These are phyloP conservation scores for Hippocampus zosterae DNA, from an alignment of 2,113 vertebrate genomes.

Conservation along the genomic window DNA sequence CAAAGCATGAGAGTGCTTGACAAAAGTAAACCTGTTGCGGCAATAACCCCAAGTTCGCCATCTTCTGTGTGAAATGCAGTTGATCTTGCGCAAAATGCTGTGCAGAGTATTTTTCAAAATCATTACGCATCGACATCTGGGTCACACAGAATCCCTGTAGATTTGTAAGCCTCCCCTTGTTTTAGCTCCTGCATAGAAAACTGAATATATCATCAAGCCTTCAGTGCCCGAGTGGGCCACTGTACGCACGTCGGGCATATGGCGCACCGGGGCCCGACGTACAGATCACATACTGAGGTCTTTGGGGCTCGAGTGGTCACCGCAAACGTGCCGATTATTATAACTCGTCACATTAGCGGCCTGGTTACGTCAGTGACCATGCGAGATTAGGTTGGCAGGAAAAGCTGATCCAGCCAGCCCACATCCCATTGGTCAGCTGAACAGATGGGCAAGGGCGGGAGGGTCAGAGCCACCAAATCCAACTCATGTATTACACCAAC, in stretches of 20 bases:
- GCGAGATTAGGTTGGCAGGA: slow-evolving; percentile 63
- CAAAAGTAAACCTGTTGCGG: slow-evolving; percentile 40
- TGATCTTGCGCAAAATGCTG: background rate
- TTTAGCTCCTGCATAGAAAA: slow-evolving; percentile 12
- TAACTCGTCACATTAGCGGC: slow-evolving; percentile 30
- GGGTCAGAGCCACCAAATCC: slow-evolving; percentile 39
- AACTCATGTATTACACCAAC: slow-evolving; percentile 31
- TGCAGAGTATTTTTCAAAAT: background rate
- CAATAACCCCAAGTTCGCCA: background rate
- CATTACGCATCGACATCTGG: slow-evolving; percentile 6
- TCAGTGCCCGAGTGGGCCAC: background rate
- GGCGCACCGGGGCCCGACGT: slow-evolving; percentile 50
- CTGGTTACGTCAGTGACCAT: slow-evolving; percentile 52
- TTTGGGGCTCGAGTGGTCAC: background rate
- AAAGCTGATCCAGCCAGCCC: slow-evolving; percentile 49
- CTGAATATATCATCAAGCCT: slow-evolving; percentile 22
- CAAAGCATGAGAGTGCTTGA: background rate
- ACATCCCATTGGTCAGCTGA: slow-evolving; percentile 49
- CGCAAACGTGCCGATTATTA: slow-evolving; percentile 11
- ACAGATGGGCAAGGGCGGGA: slow-evolving; percentile 36
- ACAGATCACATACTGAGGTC: slow-evolving; percentile 51
- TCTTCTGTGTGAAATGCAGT: background rate
- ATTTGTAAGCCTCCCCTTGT: slow-evolving; percentile 1
- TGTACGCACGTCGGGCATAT: slow-evolving; percentile 10
- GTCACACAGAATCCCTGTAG: slow-evolving; percentile 1